Conservation (phyloP, 2,888 invertebrate species). For the Monopis laevigella region DNA sequence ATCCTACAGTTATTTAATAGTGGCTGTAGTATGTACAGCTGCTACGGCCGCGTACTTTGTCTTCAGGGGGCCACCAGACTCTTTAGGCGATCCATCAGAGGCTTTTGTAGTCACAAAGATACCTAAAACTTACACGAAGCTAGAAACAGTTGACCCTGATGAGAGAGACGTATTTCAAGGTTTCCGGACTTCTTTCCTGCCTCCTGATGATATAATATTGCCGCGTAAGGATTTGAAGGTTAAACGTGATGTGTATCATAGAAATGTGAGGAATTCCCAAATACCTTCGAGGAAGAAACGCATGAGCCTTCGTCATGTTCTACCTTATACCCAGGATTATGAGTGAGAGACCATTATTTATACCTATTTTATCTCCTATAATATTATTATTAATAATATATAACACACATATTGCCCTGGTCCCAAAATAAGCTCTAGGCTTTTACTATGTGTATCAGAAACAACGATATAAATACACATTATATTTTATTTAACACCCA, state of each 20-base stretch:
- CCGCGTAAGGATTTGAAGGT: slow-evolving; percentile 30
- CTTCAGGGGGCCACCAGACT: slow-evolving; percentile 30
- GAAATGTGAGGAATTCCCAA: too few relatives aligned
- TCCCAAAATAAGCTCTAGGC: too few relatives aligned
- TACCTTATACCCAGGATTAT: slow-evolving; percentile 33
- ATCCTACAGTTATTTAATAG: background rate
- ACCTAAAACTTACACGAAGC: slow-evolving; percentile 41
- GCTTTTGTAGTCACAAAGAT: slow-evolving; percentile 41
- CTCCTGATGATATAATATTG: slow-evolving; percentile 57
- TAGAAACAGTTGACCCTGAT: slow-evolving; percentile 56
- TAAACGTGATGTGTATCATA: slow-evolving; percentile 27
- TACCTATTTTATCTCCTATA: background rate
- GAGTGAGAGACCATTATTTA: slow-evolving; percentile 32
- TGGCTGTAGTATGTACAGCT: background rate
- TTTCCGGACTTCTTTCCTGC: slow-evolving; percentile 71
- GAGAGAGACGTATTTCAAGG: slow-evolving; percentile 70
- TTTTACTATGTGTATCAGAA: too few relatives aligned
- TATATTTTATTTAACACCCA: too few relatives aligned
- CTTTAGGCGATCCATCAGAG: slow-evolving; percentile 43
- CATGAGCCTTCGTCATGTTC: slow-evolving; percentile 36
- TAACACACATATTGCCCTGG: too few relatives aligned
- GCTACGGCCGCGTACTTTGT: slow-evolving; percentile 23
- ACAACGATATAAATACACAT: too few relatives aligned
- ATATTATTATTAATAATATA: too few relatives aligned
- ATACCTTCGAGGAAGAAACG: slow-evolving; percentile 40